These are phyloP conservation scores for Terebella lapidaria DNA, from an alignment of 2,888 invertebrate species.

Conservation along the genomic window DNA sequence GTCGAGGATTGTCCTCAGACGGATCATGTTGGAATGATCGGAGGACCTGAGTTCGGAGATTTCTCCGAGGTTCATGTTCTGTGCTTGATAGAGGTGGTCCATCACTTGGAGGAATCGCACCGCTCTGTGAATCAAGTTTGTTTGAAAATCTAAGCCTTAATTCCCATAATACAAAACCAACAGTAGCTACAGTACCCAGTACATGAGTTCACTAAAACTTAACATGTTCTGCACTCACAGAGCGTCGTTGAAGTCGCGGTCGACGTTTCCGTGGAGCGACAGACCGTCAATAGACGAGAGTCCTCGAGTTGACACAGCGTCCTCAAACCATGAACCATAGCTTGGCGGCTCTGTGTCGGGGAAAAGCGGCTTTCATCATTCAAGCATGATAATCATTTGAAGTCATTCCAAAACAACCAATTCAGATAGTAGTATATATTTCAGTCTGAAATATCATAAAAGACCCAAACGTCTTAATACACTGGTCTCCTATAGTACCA, in stretches of 20 bases:
- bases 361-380: too few species aligned
- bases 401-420: too few species aligned
- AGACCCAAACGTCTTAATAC: too few species aligned
- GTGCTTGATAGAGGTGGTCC: constrained; percentile 44
- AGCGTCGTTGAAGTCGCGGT: constrained; percentile 38
- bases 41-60: constrained; percentile 13
- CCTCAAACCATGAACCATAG: constrained; percentile 39
- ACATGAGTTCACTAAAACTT: too few species aligned
- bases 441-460: too few species aligned
- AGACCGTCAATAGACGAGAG: background rate
- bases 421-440: too few species aligned
- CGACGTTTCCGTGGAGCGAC: constrained; percentile 33
- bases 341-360: constrained; percentile 34
- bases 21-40: constrained; percentile 13
- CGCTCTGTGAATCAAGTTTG: constrained; percentile 35
- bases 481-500: too few species aligned
- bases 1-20: constrained; percentile 44
- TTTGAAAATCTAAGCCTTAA: too few species aligned
- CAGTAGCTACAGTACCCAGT: too few species aligned
- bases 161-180: too few species aligned
- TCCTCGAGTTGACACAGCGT: constrained; percentile 12
- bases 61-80: constrained; percentile 42
- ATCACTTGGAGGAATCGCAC: constrained; percentile 34
- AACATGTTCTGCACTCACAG: constrained; percentile 36
- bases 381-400: too few species aligned